Conservation (phyloP, 2,888 invertebrate genomes). For the Scaptomyza caliginosa region DNA sequence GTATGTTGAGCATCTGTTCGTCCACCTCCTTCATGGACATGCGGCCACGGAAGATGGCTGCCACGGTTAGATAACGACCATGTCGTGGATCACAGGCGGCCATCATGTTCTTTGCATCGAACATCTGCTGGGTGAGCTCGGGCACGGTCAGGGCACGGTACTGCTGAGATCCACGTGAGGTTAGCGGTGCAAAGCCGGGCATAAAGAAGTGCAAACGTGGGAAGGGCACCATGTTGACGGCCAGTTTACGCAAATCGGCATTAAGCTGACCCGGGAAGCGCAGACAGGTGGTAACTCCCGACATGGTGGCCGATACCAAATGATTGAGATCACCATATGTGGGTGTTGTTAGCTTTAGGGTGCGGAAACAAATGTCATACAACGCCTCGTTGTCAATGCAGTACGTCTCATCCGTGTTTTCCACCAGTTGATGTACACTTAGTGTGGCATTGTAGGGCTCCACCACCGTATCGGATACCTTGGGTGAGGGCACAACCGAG, state of each 20-base stretch:
- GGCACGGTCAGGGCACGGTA: conserved; percentile 96
- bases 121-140: conserved; percentile 96
- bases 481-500: conserved; percentile 93
- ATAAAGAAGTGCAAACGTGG: conserved; percentile 98
- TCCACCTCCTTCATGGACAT: conserved; percentile 97
- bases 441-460: conserved; percentile 96
- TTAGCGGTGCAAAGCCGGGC: conserved; percentile 97
- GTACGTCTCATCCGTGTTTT: conserved; percentile 95
- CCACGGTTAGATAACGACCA: conserved; percentile 95
- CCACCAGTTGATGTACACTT: conserved; percentile 94
- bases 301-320: conserved; percentile 94
- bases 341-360: conserved; percentile 93
- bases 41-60: conserved; percentile 94
- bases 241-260: conserved; percentile 95
- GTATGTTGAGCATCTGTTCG: conserved; percentile 97
- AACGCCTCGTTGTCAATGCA: conserved; percentile 97
- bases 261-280: conserved; percentile 97
- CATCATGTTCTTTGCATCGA: conserved; percentile 99
- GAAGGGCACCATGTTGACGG: conserved; percentile 99
- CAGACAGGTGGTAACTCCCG: conserved; percentile 93
- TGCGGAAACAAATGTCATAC: conserved; percentile 96
- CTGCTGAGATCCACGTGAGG: conserved; percentile 94
- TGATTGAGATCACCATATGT: conserved; percentile 97
- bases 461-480: conserved; percentile 87
- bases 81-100: conserved; percentile 97